Evolutionary conservation across 2,797 vertebrate genomes (phyloP), one percentile per base, ranked within the genome.

Genomic region (Falco concolor): DNA sequence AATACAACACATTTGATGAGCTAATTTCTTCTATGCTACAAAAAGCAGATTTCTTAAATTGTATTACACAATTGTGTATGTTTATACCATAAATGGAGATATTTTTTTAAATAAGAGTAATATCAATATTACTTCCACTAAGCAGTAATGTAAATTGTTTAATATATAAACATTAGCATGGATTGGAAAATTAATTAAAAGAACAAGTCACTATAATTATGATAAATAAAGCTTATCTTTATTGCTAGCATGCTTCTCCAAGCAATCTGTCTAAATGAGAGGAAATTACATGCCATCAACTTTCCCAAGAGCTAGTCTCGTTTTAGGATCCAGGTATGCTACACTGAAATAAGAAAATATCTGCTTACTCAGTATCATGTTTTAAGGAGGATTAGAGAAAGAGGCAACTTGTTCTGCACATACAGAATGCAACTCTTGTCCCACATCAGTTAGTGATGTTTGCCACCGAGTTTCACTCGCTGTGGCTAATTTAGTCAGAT

Each of bases 141-240:
- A 90, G 92, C 69, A 84, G 67, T 69, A 94, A 89, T 70, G 90
- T 88, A 97, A 96, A 97, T 95, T 94, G 92, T 95, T 97, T 95
- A 94, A 95, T 96, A 93, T 91, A 68, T 84, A 94, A 95, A 93
- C 89, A 93, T 96, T 70, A 90, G 36, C 13, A 15, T 88, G 87
- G 94, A 95, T 90, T 96, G 91, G 93, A 93, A 96, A 94, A 93
- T 95, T 96, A 95, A 97, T 97, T 96, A 96, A 96, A 96, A 95
- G 94, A 93, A 97, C 92, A 97, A 96, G 89, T 94, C 90, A 72
- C 89, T 95, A 70, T 91, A 96, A 95, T 96, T 95, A 97, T 90
- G 81, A 96, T 95, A 96, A 94, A 96, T 96, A 95, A 95, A 96
- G 89, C 91, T 96, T 95, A 96, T 97, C 94, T 94, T 95, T 88